phyloP scores from a whole-genome alignment of 1,140 invertebrate genomes.

The Drosophila sturtevanti region DNA sequence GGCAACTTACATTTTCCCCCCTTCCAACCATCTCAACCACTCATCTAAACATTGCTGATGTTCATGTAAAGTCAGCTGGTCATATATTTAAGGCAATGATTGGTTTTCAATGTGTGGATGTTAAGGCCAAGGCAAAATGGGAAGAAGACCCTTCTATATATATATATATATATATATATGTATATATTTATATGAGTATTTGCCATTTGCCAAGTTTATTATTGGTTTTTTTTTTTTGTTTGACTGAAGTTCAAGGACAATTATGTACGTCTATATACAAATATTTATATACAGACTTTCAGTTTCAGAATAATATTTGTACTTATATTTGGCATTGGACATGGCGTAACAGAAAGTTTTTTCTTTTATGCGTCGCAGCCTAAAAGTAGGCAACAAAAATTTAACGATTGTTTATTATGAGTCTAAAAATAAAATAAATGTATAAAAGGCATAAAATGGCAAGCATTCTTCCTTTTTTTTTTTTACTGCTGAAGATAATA shows the following conservation, averaged over 20 bases:
- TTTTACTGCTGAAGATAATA: conserved; percentile 27
- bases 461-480: conserved; percentile 30
- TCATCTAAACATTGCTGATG: conserved; percentile 1
- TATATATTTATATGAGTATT: conserved; percentile 36
- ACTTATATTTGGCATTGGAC: conserved; percentile 13
- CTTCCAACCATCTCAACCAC: neutral
- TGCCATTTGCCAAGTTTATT: conserved; percentile 50
- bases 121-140: conserved; percentile 33
- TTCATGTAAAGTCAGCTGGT: conserved; percentile 39
- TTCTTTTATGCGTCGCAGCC: conserved; percentile 44
- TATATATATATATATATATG: conserved; percentile 16
- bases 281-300: conserved; percentile 12
- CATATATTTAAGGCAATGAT: conserved; percentile 53
- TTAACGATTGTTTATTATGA: conserved; percentile 21
- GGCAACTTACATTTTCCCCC: conserved; percentile 13
- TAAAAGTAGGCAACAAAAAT: conserved; percentile 41
- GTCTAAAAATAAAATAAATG: conserved; percentile 55
- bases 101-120: conserved; percentile 45
- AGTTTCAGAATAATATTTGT: conserved; percentile 10
- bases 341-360: conserved; percentile 34
- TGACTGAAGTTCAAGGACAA: conserved; percentile 51
- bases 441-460: conserved; percentile 43
- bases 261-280: conserved; percentile 17
- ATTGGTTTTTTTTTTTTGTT: neutral
- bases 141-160: neutral